Base-by-base conservation (phyloP, 2,113 vertebrate genomes). In the Perca flavescens region DNA sequence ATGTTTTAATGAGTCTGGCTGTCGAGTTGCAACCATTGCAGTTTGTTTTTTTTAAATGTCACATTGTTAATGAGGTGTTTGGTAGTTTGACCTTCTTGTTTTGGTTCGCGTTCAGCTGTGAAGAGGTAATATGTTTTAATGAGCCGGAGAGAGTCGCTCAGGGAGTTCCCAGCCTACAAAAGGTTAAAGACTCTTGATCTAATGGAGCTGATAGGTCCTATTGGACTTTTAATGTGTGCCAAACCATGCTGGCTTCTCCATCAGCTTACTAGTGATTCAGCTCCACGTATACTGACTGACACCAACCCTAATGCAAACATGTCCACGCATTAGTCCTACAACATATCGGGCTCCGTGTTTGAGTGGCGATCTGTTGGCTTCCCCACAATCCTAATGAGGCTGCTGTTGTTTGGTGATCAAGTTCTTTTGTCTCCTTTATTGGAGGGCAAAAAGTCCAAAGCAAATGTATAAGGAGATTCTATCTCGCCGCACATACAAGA, bases 51-150 rank as follows among this genome's bases (percentile, higher is more conserved):
- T 63, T 58, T 25, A 65, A 84, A 89, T 84, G 90, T 86, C 83
- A 86, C 6, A 8, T 56, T 77, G 74, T 90, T 88, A 88, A 88
- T 88, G 81, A 86, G 86, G 28, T 71, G 81, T 79, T 80, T 61
- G 81, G 43, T 56, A 6, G 4, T 81, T 46, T 86, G 87, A 88
- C 89, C 71, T 83, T 79, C 62, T 36, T 80, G 84, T 62, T 91
- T 34, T 85, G 53, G 9, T 88, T 71, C 65, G 73, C 63, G 28
- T 77, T 89, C n/a, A 47, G 66, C 89, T 74, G 77, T 84, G 79
- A 74, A 62, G 78, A 34, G 46, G 82, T 72, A 46, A 70, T 74
- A 49, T 69, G 83, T 70, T 86, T 74, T 92, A 88, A 89, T 83
- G 86, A 86, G 83, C 21, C 50, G 2, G 22, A n/a, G 53, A 79